Conservation (phyloP, 2,113 vertebrate species). For the Sander lucioperca region DNA sequence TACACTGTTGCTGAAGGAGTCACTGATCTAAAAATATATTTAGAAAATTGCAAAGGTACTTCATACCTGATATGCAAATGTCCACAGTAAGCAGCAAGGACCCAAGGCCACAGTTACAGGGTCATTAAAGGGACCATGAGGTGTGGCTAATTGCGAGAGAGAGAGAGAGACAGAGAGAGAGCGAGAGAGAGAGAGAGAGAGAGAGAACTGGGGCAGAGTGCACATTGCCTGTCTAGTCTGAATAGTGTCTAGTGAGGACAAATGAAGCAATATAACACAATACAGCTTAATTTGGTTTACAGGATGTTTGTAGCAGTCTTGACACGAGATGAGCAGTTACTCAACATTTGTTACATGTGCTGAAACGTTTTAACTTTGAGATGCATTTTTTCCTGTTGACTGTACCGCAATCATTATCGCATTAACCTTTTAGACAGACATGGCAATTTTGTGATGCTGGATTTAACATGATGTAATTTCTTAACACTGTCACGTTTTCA, state of each 20-base stretch:
- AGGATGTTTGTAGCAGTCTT: constrained; percentile 17
- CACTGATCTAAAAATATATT: constrained; percentile 17
- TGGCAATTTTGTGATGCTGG: not conserved
- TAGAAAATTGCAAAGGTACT: constrained; percentile 1
- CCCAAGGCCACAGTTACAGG: not conserved
- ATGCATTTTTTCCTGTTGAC: too few relatives aligned
- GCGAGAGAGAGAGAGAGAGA: not conserved
- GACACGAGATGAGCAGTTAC: not conserved
- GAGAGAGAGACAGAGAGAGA: constrained; percentile 2
- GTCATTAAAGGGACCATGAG: constrained; percentile 35
- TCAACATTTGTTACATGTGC: not conserved
- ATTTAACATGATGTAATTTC: not conserved
- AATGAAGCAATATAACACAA: not conserved
- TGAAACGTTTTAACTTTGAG: too few relatives aligned
- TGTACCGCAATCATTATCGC: not conserved
- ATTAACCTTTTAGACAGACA: not conserved
- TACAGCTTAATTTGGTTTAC: not conserved
- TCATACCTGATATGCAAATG: constrained; percentile 21
- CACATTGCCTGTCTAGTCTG: not conserved
- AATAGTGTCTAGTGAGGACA: constrained; percentile 8
- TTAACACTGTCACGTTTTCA: not conserved
- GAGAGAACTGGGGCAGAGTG: not conserved
- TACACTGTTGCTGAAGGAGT: not conserved
- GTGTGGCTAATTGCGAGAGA: constrained; percentile 34
- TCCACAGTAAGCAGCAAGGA: constrained; percentile 1